Evolutionary conservation across 2,888 invertebrate genomes (phyloP), one percentile per base, ranked within the genome.

Genomic region (Pelosia muscerda): DNA sequence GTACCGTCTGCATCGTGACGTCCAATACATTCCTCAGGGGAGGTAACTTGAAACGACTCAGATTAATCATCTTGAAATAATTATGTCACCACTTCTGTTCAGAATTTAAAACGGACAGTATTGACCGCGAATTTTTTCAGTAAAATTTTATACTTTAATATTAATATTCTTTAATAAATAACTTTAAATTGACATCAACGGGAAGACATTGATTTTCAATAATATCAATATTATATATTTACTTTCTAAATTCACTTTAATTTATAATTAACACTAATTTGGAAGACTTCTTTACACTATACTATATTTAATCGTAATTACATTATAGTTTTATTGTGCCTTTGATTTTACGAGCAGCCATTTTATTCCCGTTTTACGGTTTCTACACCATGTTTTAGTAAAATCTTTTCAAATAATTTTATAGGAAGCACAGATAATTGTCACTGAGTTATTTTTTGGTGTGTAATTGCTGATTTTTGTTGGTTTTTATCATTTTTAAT

Each of bases 1-100:
- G 96, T 61, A 97, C 96, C 25, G 97, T 97, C 91, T 98, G 98
- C 96, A 97, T 96, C 28, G 97, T 97, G 76, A 98, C 98, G 87
- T 97, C 97, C 84, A 97, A 87, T 56, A 97, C 96, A 87, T 97
- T 97, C 86, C 96, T 96, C 74, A 97, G 85, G 53, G 97, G 97
- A 61, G 97, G 97, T 82, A 98, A 87, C 84, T 96, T 96, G 79
- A 96, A 95, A 72, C 96, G 95, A 53, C 96, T 95, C 69, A 95
- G 76, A 73, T 94, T 92, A 66, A 92, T 87, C 91, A 90, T 93
- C 65, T 84, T 90, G 70, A 34, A 62, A 61, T 34, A 55, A 13
- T 49, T 25, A 54, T 58, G 65, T n/a, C 65, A 64, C 28, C 34
- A 26, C 31, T 22, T 55, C 26, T 25, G 56, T 22, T n/a, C 23